Conservation (phyloP, 2,797 vertebrate species). For the Garrulus glandarius region DNA sequence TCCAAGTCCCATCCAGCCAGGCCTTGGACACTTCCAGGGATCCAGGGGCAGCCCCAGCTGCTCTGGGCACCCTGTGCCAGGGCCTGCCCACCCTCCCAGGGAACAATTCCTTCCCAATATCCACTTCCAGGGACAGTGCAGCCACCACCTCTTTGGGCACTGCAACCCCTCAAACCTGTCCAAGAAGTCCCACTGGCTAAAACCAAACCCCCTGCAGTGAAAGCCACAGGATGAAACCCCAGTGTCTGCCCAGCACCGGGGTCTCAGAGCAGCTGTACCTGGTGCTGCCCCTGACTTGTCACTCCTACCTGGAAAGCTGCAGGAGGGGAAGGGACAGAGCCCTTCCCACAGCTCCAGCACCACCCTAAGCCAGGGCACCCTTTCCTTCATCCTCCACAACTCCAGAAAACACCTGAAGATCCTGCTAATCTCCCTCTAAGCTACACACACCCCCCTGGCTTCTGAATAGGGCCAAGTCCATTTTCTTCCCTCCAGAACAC, state of each 20-base stretch:
- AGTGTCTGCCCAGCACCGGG: background rate
- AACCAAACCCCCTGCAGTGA: fast-evolving
- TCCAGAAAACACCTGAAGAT: background rate
- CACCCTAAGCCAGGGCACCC: background rate
- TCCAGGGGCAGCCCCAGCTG: background rate
- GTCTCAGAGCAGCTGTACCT: background rate
- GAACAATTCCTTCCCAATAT: background rate
- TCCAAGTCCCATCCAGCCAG: fast-evolving
- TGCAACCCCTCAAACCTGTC: background rate
- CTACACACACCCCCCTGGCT: background rate
- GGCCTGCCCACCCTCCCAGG: fast-evolving
- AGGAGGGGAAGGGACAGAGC: background rate
- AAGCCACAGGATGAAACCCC: background rate
- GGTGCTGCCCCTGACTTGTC: background rate
- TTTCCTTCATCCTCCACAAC: background rate
- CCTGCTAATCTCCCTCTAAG: background rate
- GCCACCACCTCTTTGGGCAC: background rate
- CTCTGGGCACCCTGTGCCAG: background rate
- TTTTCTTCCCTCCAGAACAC: background rate
- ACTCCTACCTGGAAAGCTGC: background rate
- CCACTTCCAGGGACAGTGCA: background rate
- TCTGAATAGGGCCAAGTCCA: too few species aligned
- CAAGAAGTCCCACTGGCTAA: background rate
- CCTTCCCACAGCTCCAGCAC: background rate
- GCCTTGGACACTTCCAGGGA: background rate